Base-by-base conservation (phyloP, 2,888 invertebrate genomes). In the Stenichneumon culpator region DNA sequence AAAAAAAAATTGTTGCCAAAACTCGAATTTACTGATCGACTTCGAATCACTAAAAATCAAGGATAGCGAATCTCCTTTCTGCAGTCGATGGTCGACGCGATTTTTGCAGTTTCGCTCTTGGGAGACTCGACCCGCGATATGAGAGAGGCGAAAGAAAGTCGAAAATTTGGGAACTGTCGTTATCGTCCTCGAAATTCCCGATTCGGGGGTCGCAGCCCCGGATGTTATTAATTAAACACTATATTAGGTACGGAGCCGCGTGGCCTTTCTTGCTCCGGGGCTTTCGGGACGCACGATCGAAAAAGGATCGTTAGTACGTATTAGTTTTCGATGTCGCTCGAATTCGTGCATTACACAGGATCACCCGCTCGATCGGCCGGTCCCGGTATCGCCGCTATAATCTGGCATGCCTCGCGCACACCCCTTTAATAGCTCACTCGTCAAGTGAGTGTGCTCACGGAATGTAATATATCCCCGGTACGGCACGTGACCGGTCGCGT, bases 401-500 rank as follows among this genome's bases (percentile, higher is more conserved):
- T 60, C 47, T 69, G 73, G 72, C 84, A 82, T 83, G 67, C 28
- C 69, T 52, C 19, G 70, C 77, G 79, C 67, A 88, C 89, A 90
- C 89, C 92, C 91, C 91, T 92, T 91, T 89, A 93, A 93, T 93
- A 89, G 90, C 89, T 90, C 44, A 72, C 67, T 85, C 89, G 92
- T 93, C 92, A 92, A 93, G 93, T 93, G 92, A 92, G 92, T 92
- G 91, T 93, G 93, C 93, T 92, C 90, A 90, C 89, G 93, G 93
- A 93, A 93, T 93, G 93, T 93, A 93, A 93, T 93, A 93, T 93
- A 92, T 93, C 92, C 91, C 89, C 85, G 87, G 91, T 95, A 96
- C 96, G 90, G 80, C 93, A 96, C 95, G 96, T 96, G 90, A 95
- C 91, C 79, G 77, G 89, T 88, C 94, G 92, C 94, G 94, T 93